A percentile compares a stretch with the other conserved stretches of the same genome.
Conservation (phyloP, 2,888 invertebrate genomes). For the Pemphredon lugubris region DNA sequence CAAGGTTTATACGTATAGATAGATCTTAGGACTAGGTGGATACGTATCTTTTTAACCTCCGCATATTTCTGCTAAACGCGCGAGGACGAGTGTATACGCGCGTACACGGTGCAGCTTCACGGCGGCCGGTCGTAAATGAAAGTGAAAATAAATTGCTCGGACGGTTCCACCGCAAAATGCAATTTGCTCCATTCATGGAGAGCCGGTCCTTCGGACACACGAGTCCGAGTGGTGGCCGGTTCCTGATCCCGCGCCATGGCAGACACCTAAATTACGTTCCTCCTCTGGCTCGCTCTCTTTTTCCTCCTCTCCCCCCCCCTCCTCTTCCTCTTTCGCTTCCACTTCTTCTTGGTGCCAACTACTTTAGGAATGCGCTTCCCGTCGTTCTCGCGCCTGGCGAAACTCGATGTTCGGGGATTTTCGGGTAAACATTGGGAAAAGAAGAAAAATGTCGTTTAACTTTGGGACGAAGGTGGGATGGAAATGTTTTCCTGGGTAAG, state of each 20-base stretch:
- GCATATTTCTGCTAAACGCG: neutral
- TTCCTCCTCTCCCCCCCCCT: neutral
- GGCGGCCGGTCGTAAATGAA: constrained; percentile 61
- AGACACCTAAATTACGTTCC: constrained; percentile 55
- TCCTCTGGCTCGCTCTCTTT: constrained; percentile 34
- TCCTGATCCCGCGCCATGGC: constrained; percentile 20
- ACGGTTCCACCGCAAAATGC: constrained; percentile 59
- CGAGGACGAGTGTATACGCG: constrained; percentile 2
- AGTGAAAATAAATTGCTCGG: constrained; percentile 68
- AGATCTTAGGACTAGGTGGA: neutral
- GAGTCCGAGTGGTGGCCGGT: constrained; percentile 19
- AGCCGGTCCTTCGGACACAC: constrained; percentile 39
- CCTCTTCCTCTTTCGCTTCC: neutral
- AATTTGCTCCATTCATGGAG: constrained; percentile 64
- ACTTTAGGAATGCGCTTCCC: constrained; percentile 14
- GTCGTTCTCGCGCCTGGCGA: neutral
- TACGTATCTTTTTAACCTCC: neutral
- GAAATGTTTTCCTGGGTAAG: too few relatives aligned
- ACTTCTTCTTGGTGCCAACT: neutral
- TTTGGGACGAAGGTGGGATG: too few relatives aligned
- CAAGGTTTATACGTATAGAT: too few relatives aligned
- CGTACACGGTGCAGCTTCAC: constrained; percentile 5
- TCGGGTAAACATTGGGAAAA: too few relatives aligned
- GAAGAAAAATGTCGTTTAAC: too few relatives aligned
- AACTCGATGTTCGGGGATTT: too few relatives aligned